Percentiles rank a stretch among this genome's conserved stretches.
Evolutionary conservation across 2,113 vertebrate species (phyloP).

Genomic region (Platysternon megacephalum): DNA sequence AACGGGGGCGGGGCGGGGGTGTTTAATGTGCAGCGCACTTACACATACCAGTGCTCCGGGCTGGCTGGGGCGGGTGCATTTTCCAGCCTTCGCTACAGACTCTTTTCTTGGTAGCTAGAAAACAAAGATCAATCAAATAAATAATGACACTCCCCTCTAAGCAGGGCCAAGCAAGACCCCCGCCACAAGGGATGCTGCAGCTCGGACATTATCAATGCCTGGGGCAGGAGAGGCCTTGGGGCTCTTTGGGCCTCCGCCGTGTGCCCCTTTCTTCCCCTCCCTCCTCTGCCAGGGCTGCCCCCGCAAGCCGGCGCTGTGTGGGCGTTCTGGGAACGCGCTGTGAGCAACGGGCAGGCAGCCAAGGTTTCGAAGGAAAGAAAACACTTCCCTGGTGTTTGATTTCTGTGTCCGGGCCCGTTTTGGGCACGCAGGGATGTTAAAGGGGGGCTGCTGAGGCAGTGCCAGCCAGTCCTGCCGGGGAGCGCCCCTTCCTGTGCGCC

Average conservation of each 20-base stretch:
- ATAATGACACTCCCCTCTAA: constrained; percentile 37
- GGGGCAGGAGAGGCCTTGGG: accelerated
- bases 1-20: not conserved
- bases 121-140: not conserved
- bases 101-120: not conserved
- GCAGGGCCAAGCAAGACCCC: constrained; percentile 47
- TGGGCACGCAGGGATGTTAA: constrained; percentile 33
- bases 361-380: constrained; percentile 53
- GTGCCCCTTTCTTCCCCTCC: accelerated
- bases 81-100: not conserved
- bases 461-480: not conserved
- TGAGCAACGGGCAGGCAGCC: constrained; percentile 63
- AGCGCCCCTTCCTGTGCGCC: not conserved
- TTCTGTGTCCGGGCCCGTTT: not conserved
- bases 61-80: not conserved
- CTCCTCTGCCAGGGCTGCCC: constrained; percentile 17
- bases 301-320: constrained; percentile 37
- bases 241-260: not conserved
- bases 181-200: constrained; percentile 36
- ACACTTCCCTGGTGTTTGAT: constrained; percentile 60
- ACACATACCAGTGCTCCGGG: not conserved
- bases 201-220: not conserved
- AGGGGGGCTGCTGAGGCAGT: not conserved
- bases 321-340: constrained; percentile 50
- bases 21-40: not conserved